Base-by-base conservation (phyloP, 37 sponge, comb jelly and placozoan genomes). In the Haliclona indistincta region DNA sequence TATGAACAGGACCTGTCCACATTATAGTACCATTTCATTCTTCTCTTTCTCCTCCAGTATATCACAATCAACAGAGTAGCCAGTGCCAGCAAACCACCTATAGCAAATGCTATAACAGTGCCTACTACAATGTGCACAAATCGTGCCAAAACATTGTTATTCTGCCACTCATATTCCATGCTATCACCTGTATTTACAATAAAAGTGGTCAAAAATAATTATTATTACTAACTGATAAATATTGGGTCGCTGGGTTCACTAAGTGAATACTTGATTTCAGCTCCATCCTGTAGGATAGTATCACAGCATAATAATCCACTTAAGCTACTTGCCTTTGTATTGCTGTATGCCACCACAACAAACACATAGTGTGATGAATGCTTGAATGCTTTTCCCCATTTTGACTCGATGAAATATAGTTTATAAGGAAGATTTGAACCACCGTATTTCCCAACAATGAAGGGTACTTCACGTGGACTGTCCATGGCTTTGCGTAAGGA, bases 341-440 rank as follows among this genome's bases (percentile, higher is more conserved):
- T 28, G 1, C 56, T 77, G 43, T 76, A 87, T 30, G 81, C 90
- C 43, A 67, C 81, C 0, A 79, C 40, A 1, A 76, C 73, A 55
- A 89, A 73, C 28, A 76, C 53, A 41, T 89, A 89, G 42, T 79
- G 40, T 15, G 64, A 69, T 28, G 78, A 40, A 1, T 32, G 62
- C 35, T 84, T 80, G 64, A 89, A 84, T 26, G 75, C 73, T 4
- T n/a, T 63, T 7, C 37, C 60, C 55, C 53, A 40, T 49, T 49
- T 44, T 0, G 19, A 25, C 1, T 67, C 74, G 25, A 61, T 70
- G 41, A 89, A 56, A 28, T 15, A 41, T 39, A 80, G 28, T 8
- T 29, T 70, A 19, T 26, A 32, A 42, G 90, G 90, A 3, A 89
- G 63, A 0, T 38, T 26, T 5, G 51, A 38, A 35, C 64, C 28